These are phyloP conservation scores for Drosophila pachea DNA, from an alignment of 1,140 invertebrate genomes.

Conservation along the genomic window DNA sequence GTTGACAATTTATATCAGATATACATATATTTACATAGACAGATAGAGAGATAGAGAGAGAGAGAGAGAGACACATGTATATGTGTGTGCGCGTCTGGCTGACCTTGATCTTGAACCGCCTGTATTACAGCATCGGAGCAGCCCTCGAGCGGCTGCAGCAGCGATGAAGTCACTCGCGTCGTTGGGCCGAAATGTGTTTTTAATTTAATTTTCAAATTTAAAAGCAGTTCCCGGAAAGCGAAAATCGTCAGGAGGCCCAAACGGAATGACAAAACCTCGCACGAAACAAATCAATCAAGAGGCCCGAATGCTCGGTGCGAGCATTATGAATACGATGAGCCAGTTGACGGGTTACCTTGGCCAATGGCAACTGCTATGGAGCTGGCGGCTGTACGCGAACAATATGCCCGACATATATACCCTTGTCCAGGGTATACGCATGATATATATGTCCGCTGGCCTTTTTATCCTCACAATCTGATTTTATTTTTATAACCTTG, in stretches of 20 bases:
- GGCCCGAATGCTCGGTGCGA: constrained; percentile 22
- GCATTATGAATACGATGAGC: constrained; percentile 9
- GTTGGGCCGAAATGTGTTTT: constrained; percentile 49
- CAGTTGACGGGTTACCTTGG: no score
- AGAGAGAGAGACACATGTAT: background rate
- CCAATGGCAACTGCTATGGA: no score
- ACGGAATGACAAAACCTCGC: constrained; percentile 40
- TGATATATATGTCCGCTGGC: constrained; percentile 1
- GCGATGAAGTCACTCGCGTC: constrained; percentile 32
- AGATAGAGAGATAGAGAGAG: background rate
- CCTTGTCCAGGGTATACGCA: constrained; percentile 1
- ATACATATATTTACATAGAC: constrained; percentile 16
- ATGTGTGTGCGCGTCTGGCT: constrained; percentile 11
- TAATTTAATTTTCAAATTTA: constrained; percentile 55
- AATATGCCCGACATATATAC: background rate
- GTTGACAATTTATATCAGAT: constrained; percentile 42
- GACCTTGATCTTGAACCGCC: constrained; percentile 73
- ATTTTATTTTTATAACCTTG: constrained; percentile 16
- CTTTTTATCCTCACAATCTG: constrained; percentile 17
- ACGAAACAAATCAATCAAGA: constrained; percentile 61
- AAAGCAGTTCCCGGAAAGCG: constrained; percentile 46
- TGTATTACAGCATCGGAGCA: constrained; percentile 52
- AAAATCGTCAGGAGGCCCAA: constrained; percentile 34
- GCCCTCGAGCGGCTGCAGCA: constrained; percentile 22
- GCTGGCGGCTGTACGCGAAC: no score